phyloP scores from a whole-genome alignment of 2,113 vertebrate genomes.

The Psammodynastes pulverulentus region DNA sequence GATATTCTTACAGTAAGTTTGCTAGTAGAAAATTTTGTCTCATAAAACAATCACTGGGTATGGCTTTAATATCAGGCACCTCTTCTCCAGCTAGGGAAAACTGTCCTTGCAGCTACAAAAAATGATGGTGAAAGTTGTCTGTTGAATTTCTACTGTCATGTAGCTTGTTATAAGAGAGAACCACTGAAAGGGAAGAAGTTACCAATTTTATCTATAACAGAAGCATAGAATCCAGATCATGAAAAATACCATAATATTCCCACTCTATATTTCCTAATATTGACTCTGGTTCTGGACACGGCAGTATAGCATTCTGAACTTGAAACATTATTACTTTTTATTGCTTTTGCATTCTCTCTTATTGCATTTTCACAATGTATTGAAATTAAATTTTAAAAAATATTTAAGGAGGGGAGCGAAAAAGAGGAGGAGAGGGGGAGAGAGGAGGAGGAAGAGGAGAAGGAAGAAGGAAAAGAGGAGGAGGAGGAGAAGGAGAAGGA shows the following conservation, averaged over 20 bases:
- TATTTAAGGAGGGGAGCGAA: too few relatives aligned
- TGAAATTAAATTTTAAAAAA: too few relatives aligned
- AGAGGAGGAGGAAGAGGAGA: too few relatives aligned
- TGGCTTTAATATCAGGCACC: neutral
- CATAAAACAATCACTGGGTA: neutral
- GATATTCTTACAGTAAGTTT: constrained; percentile 90
- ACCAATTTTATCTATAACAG: neutral
- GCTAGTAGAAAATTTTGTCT: neutral
- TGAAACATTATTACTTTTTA: neutral
- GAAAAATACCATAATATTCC: neutral
- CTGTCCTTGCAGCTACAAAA: neutral
- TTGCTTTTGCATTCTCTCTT: neutral
- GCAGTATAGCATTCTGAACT: neutral
- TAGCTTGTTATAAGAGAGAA: neutral
- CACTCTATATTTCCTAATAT: neutral
- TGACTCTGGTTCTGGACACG: neutral
- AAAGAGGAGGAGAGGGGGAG: too few relatives aligned
- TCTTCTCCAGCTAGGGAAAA: neutral
- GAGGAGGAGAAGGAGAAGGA: too few relatives aligned
- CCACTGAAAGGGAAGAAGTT: neutral
- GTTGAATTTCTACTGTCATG: neutral
- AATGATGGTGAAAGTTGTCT: neutral
- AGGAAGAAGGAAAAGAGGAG: too few relatives aligned
- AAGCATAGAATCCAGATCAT: neutral
- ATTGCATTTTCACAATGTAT: too few relatives aligned